Percentiles rank a stretch among this genome's conserved stretches.
Conservation (phyloP, 2,888 invertebrate genomes). For the Nebria salina region DNA sequence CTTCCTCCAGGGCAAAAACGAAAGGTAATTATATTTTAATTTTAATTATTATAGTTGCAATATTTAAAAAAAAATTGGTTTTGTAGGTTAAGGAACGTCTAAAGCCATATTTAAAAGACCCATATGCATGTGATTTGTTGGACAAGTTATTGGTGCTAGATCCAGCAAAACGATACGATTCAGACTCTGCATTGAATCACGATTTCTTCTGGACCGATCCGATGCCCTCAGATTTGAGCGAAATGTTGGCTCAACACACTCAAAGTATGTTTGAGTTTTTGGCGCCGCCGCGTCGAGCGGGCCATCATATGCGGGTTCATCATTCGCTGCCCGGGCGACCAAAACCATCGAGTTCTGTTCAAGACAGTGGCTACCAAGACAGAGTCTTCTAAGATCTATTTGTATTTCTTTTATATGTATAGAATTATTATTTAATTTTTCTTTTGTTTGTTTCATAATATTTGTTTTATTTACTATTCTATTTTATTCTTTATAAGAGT, state of each 20-base stretch:
- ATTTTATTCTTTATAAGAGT: too few relatives aligned
- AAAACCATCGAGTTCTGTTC: constrained; percentile 64
- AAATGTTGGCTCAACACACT: constrained; percentile 91
- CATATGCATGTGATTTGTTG: constrained; percentile 90
- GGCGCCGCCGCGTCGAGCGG: constrained; percentile 77
- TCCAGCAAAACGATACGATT: constrained; percentile 87
- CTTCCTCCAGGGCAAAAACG: constrained; percentile 87
- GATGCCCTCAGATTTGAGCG: constrained; percentile 89
- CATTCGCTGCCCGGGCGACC: constrained; percentile 66
- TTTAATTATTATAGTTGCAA: background rate
- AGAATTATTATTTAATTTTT: background rate
- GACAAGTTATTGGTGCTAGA: constrained; percentile 93
- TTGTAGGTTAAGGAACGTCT: constrained; percentile 81
- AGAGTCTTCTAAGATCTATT: constrained; percentile 75
- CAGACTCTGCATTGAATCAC: constrained; percentile 94
- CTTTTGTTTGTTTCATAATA: background rate
- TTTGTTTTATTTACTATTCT: too few relatives aligned
- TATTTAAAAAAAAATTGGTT: too few relatives aligned
- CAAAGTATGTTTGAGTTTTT: constrained; percentile 96
- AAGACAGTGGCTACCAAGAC: constrained; percentile 87
- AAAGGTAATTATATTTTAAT: constrained; percentile 66
- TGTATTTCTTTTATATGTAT: background rate
- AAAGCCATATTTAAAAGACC: constrained; percentile 90
- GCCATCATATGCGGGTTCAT: constrained; percentile 75
- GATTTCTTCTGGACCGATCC: constrained; percentile 99